Base-by-base conservation (phyloP, 2,797 vertebrate genomes). In the Astyanax mexicanus region DNA sequence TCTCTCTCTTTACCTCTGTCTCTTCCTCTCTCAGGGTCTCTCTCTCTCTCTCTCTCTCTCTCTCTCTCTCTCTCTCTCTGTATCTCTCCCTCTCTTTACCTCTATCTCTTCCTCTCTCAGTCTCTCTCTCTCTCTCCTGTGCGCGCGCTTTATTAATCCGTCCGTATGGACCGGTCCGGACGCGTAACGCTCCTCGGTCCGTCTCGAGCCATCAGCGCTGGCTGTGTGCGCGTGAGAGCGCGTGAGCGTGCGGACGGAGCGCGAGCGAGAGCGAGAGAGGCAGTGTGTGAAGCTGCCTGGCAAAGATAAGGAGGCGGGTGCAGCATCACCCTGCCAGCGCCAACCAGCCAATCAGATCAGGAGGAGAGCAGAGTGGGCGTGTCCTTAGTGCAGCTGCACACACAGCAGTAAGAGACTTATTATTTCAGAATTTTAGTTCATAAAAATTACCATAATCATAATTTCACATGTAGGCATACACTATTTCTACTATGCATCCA, bases 121-220 rank as follows among this genome's bases (percentile, higher is more conserved):
- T 52, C 15, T 5, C 15, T 3, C 44, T n/a, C 15, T 11, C 4
- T 19, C n/a, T 37, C 57, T 11, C 35, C 57, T 38, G 9, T 32
- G 32, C 54, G 27, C 2, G 29, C 21, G n/a, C n/a, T n/a, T n/a
- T n/a, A 17, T 35, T 61, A 61, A 38, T 61, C 58, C 58, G 11
- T 10, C 32, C n/a, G 9, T 35, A 5, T 38, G 17, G 35, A 38
- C 6, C 32, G 32, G 58, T 38, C 3, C 32, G 1, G 35, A 8
- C 32, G n/a, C 57, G 7, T 6, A 55, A 55, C 15, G 11, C 3
- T n/a, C 55, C 57, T 0, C 15, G 11, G 19, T 9, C 57, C 29
- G 19, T 60, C 57, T 37, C 58, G 58, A 38, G 58, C 58, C 58
- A 38, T 61, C 58, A 21, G 32, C 10, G 58, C 19, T 11, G 57